Percentiles rank a stretch among this genome's conserved stretches.
phyloP scores from a whole-genome alignment of 2,888 invertebrate genomes.

The Parelbella ahira region DNA sequence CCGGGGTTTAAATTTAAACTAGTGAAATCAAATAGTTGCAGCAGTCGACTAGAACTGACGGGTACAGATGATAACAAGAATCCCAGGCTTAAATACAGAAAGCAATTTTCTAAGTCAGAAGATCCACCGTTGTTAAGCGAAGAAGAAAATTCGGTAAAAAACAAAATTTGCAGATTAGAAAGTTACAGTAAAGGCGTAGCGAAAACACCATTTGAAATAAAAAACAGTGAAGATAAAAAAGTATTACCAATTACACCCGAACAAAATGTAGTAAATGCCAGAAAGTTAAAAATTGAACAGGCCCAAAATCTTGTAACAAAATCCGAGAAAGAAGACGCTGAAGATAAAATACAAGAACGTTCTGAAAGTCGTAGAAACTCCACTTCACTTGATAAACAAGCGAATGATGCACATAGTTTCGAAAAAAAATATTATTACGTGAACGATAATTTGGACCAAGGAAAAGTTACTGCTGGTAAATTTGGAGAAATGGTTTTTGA shows the following conservation, averaged over 20 bases:
- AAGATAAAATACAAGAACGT: slow-evolving; percentile 34
- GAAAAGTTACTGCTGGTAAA: slow-evolving; percentile 80
- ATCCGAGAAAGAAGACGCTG: slow-evolving; percentile 36
- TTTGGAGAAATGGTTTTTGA: slow-evolving; percentile 93
- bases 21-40: slow-evolving; percentile 92
- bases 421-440: slow-evolving; percentile 83
- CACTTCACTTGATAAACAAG: slow-evolving; percentile 43
- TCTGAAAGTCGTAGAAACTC: slow-evolving; percentile 37
- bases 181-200: slow-evolving; percentile 72
- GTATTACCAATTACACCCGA: slow-evolving; percentile 38
- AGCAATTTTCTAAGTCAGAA: slow-evolving; percentile 54
- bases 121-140: slow-evolving; percentile 69
- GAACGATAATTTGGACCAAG: slow-evolving; percentile 79
- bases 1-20: slow-evolving; percentile 89
- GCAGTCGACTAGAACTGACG: slow-evolving; percentile 89
- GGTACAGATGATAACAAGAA: slow-evolving; percentile 82
- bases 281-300: slow-evolving; percentile 36
- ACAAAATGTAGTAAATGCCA: slow-evolving; percentile 31
- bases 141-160: slow-evolving; percentile 74
- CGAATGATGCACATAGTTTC: slow-evolving; percentile 53
- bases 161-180: slow-evolving; percentile 73
- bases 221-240: slow-evolving; percentile 49
- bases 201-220: slow-evolving; percentile 67
- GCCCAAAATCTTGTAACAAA: slow-evolving; percentile 32
- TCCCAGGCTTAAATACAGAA: slow-evolving; percentile 64